These are phyloP conservation scores for Adineta ricciae DNA, from an alignment of 2,888 invertebrate species.

Conservation along the genomic window DNA sequence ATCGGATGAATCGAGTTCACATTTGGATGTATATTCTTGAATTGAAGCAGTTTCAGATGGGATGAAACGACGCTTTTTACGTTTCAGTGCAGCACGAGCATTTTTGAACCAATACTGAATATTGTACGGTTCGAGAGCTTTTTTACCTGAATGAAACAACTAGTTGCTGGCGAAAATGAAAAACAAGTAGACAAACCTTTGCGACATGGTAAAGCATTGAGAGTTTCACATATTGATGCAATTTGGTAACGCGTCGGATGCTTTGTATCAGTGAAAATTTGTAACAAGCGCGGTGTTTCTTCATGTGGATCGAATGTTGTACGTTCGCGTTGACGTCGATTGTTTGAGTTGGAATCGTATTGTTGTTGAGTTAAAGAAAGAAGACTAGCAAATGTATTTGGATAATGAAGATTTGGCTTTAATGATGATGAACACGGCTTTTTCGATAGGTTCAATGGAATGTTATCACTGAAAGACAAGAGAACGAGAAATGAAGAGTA, in stretches of 20 bases:
- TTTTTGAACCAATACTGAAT: constrained; percentile 82
- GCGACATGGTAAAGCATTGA: constrained; percentile 81
- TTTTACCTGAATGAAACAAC: constrained; percentile 53
- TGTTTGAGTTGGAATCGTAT: neutral
- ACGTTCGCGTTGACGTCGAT: constrained; percentile 61
- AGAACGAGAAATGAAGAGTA: neutral
- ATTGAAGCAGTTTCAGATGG: neutral
- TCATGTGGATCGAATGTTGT: constrained; percentile 92
- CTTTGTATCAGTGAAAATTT: constrained; percentile 92
- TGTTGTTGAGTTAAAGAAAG: neutral
- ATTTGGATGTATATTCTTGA: neutral
- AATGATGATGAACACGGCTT: neutral
- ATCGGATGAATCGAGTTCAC: neutral
- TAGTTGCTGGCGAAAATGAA: too few relatives aligned
- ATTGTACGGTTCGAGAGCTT: constrained; percentile 85
- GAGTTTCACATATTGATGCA: constrained; percentile 81
- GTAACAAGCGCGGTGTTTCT: constrained; percentile 84
- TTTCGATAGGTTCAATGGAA: constrained; percentile 11
- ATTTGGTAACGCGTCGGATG: constrained; percentile 93
- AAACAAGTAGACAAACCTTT: constrained; percentile 46
- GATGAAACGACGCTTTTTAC: constrained; percentile 55
- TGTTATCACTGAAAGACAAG: neutral
- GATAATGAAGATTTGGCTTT: neutral
- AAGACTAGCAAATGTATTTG: neutral
- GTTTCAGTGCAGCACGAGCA: constrained; percentile 83